Percentiles rank a stretch among this genome's conserved stretches.
These are phyloP conservation scores for Plectus sambesii DNA, from an alignment of 1,140 invertebrate species.

Conservation along the genomic window DNA sequence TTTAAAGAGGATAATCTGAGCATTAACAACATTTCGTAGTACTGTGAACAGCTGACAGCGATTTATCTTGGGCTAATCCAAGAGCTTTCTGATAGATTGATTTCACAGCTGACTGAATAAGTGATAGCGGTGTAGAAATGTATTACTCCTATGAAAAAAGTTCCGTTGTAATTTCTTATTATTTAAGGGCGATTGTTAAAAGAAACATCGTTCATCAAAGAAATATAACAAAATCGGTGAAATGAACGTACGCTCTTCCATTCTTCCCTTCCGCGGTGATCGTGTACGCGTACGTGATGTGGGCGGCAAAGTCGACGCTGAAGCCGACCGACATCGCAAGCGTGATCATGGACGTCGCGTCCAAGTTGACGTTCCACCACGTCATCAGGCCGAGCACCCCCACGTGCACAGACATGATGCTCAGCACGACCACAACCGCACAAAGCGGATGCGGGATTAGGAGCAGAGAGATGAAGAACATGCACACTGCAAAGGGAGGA, in stretches of 20 bases:
- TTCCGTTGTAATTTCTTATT: not conserved
- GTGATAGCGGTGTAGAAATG: too few relatives aligned
- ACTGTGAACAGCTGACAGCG: too few relatives aligned
- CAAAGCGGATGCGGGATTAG: conserved; percentile 86
- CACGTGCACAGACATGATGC: conserved; percentile 84
- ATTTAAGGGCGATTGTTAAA: not conserved
- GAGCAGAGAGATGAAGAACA: conserved; percentile 86
- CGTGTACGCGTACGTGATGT: conserved; percentile 91
- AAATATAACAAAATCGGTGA: too few relatives aligned
- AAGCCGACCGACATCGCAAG: conserved; percentile 96
- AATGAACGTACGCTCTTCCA: conserved; percentile 55
- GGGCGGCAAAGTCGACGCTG: conserved; percentile 88
- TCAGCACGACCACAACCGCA: conserved; percentile 81
- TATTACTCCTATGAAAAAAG: too few relatives aligned
- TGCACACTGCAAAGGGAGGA: conserved; percentile 58
- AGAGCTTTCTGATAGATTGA: too few relatives aligned
- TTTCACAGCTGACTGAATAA: too few relatives aligned
- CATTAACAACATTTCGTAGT: too few relatives aligned
- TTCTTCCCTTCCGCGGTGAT: conserved; percentile 53
- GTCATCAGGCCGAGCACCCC: conserved; percentile 93
- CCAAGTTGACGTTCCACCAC: conserved; percentile 80
- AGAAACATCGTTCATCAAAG: too few relatives aligned
- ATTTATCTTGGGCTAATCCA: too few relatives aligned
- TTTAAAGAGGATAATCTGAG: conserved; percentile 3
- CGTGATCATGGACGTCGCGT: conserved; percentile 96